Conservation (phyloP, 1,140 invertebrate genomes). For the Achatina immaculata region DNA sequence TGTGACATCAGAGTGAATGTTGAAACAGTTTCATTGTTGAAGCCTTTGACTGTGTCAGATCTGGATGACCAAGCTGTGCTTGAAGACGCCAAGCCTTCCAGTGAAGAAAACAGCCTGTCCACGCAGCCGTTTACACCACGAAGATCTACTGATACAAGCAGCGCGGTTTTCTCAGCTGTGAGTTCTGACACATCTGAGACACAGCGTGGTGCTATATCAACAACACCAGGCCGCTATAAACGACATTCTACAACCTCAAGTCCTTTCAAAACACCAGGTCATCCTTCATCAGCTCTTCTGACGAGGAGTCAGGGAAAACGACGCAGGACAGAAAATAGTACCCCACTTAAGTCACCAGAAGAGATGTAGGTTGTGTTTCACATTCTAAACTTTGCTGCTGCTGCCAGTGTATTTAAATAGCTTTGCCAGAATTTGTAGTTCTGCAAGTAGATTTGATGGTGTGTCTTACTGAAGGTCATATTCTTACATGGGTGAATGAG, state of each 20-base stretch:
- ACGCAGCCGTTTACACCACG: slow-evolving; percentile 25
- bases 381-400: too few relatives aligned
- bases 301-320: neutral
- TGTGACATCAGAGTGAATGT: neutral
- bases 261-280: slow-evolving; percentile 18
- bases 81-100: neutral
- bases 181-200: neutral
- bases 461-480: too few relatives aligned
- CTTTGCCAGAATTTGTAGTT: too few relatives aligned
- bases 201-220: neutral
- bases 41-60: neutral
- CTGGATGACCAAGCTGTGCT: neutral
- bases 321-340: neutral
- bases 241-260: neutral
- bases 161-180: neutral
- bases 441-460: too few relatives aligned
- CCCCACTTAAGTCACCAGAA: slow-evolving; percentile 19
- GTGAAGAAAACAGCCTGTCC: neutral
- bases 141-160: slow-evolving; percentile 4
- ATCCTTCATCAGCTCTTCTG: neutral
- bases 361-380: slow-evolving; percentile 26
- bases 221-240: neutral
- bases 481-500: too few relatives aligned
- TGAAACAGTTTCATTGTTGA: neutral
- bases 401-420: too few relatives aligned